A percentile compares a stretch with the other conserved stretches of the same genome.
Evolutionary conservation across 2,888 invertebrate species (phyloP).

Genomic region (Seira musarum): DNA sequence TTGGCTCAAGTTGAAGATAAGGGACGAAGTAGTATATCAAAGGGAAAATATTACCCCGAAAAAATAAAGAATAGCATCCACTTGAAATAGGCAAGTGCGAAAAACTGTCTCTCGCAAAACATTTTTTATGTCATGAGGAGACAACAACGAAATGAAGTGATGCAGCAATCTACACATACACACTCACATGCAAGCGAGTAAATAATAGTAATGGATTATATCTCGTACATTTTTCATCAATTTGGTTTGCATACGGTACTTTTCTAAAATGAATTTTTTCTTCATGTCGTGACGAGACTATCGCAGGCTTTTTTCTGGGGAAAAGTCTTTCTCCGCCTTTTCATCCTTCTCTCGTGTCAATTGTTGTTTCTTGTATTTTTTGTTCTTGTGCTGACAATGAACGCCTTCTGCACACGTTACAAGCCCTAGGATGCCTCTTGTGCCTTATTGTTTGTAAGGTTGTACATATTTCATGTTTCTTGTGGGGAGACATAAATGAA

Average conservation of each 20-base stretch:
- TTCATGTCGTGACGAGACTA: constrained; percentile 43
- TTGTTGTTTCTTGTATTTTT: constrained; percentile 15
- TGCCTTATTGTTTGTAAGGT: not conserved
- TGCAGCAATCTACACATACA: not conserved
- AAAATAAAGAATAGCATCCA: not conserved
- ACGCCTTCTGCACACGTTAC: not conserved
- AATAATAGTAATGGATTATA: not conserved
- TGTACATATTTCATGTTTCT: not conserved
- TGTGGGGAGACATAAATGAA: not conserved
- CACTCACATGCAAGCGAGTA: not conserved
- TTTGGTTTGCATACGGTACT: constrained; percentile 38
- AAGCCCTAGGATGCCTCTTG: not conserved
- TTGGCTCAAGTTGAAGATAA: not conserved
- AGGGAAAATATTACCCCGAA: not conserved
- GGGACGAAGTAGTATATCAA: not conserved
- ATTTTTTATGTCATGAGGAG: not conserved
- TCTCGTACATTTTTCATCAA: constrained; percentile 19
- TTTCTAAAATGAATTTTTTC: not conserved
- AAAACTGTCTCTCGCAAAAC: not conserved
- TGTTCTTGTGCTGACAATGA: no score
- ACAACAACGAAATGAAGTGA: not conserved
- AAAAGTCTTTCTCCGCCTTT: constrained; percentile 35
- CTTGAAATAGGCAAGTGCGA: not conserved
- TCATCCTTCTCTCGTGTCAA: constrained; percentile 9
- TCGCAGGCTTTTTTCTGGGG: constrained; percentile 33